phyloP scores from a whole-genome alignment of 1,140 invertebrate genomes.

The Periplaneta americana region DNA sequence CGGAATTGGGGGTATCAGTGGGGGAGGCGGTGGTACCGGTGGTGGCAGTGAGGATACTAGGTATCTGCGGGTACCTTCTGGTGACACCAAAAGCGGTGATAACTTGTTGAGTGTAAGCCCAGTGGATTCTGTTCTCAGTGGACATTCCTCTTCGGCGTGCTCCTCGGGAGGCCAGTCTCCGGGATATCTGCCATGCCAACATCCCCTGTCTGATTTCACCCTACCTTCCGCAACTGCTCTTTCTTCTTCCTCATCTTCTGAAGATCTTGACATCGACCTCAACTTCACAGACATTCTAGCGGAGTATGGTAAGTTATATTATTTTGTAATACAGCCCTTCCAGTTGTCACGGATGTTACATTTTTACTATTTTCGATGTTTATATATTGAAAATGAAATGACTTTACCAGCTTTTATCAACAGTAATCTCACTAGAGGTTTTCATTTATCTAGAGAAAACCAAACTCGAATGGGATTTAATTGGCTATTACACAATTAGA shows the following conservation, averaged over 20 bases:
- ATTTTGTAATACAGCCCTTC: too few species aligned
- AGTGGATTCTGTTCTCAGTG: slow-evolving; percentile 41
- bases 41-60: not conserved
- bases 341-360: too few species aligned
- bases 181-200: not conserved
- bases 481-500: too few species aligned
- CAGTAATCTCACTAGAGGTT: too few species aligned
- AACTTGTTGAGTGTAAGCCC: slow-evolving; percentile 36
- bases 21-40: not conserved
- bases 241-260: slow-evolving; percentile 46
- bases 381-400: too few species aligned
- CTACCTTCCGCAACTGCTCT: not conserved
- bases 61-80: slow-evolving; percentile 41
- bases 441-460: too few species aligned
- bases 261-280: slow-evolving; percentile 36
- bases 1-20: slow-evolving; percentile 30
- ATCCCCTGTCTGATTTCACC: slow-evolving; percentile 6
- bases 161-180: not conserved
- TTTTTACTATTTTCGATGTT: too few species aligned
- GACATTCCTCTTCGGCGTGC: slow-evolving; percentile 29
- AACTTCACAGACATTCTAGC: slow-evolving; percentile 14
- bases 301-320: slow-evolving; percentile 7
- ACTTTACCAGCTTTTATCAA: too few species aligned
- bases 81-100: slow-evolving; percentile 17
- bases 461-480: too few species aligned